phyloP scores from a whole-genome alignment of 2,113 vertebrate genomes.

The Puma concolor region DNA sequence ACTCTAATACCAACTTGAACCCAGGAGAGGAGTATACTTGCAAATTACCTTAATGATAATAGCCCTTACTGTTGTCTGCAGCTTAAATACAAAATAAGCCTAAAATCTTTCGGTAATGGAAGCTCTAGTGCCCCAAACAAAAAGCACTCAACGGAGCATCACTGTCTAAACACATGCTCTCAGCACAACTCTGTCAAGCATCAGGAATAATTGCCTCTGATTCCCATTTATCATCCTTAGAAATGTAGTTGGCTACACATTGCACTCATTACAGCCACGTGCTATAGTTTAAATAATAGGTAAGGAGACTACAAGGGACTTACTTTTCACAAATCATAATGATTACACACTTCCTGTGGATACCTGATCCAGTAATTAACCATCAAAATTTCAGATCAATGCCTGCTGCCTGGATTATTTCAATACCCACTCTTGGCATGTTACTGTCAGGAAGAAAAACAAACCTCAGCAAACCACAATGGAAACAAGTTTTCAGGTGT shows the following conservation, averaged over 20 bases:
- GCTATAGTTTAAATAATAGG: background rate
- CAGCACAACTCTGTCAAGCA: background rate
- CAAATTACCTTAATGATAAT: background rate
- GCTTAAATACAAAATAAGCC: background rate
- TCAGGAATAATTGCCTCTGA: background rate
- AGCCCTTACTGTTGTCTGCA: background rate
- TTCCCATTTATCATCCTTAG: conserved; percentile 19
- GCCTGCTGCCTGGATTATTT: background rate
- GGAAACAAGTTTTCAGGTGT: background rate
- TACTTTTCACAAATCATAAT: background rate
- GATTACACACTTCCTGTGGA: background rate
- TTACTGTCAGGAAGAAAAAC: background rate
- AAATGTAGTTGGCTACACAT: background rate
- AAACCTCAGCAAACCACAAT: background rate
- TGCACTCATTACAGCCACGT: background rate
- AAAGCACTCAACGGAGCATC: background rate
- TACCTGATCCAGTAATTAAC: background rate
- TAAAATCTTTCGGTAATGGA: conserved; percentile 18
- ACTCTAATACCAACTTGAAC: background rate
- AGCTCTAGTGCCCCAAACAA: background rate
- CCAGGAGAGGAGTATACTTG: background rate
- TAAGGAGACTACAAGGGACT: background rate
- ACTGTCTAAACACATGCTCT: background rate
- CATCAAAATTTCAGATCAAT: conserved; percentile 39
- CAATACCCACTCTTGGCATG: background rate